Percentiles rank a stretch among this genome's conserved stretches.
phyloP scores from a whole-genome alignment of 2,113 vertebrate species.

The Tauraco erythrolophus region DNA sequence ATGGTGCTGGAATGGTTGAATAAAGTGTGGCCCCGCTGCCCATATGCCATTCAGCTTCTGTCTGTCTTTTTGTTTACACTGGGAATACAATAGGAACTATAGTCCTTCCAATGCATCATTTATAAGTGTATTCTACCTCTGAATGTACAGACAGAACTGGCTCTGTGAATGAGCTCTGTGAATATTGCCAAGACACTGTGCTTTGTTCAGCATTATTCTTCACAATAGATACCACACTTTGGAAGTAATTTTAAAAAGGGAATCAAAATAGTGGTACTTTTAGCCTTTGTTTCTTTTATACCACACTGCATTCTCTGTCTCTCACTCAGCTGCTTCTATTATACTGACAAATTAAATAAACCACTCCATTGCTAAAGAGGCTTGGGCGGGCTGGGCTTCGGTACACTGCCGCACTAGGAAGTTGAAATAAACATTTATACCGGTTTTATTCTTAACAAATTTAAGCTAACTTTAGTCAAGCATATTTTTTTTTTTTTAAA shows the following conservation, averaged over 20 bases:
- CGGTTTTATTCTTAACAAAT: slow-evolving; percentile 58
- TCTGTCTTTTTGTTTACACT: slow-evolving; percentile 96
- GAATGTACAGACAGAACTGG: slow-evolving; percentile 88
- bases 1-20: slow-evolving; percentile 80
- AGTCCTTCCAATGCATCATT: slow-evolving; percentile 90
- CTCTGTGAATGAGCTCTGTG: slow-evolving; percentile 91
- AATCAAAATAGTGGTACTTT: slow-evolving; percentile 99
- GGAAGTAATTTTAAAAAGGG: slow-evolving; percentile 98
- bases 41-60: slow-evolving; percentile 90
- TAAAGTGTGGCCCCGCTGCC: slow-evolving; percentile 83
- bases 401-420: slow-evolving; percentile 75
- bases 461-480: slow-evolving; percentile 67
- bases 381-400: slow-evolving; percentile 79
- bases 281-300: slow-evolving; percentile 94
- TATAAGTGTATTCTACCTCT: slow-evolving; percentile 92
- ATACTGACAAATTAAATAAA: slow-evolving; percentile 99
- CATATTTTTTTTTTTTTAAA: not conserved
- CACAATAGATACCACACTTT: slow-evolving; percentile 99
- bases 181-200: slow-evolving; percentile 94
- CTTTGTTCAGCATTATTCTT: slow-evolving; percentile 93
- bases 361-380: slow-evolving; percentile 88
- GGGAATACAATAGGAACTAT: slow-evolving; percentile 90
- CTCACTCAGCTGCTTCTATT: slow-evolving; percentile 94
- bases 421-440: slow-evolving; percentile 76
- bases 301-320: slow-evolving; percentile 87